phyloP scores from a whole-genome alignment of 2,797 vertebrate genomes.

The Syncerus caffer region DNA sequence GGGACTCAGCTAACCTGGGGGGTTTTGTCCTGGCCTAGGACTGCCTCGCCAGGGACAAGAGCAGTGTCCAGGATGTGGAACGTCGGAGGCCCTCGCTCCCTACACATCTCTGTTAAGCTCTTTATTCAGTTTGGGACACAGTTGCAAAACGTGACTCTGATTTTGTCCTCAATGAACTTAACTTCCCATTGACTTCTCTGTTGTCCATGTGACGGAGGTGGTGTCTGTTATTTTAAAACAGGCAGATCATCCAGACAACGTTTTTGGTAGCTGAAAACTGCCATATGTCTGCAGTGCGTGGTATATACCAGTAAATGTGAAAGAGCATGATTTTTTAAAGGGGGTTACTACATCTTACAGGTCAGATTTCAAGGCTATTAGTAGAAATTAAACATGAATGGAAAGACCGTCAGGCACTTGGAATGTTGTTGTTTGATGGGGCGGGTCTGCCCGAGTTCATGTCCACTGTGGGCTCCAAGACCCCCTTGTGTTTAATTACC shows the following conservation, averaged over 20 bases:
- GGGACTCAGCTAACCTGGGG: no score
- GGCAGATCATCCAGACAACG: not conserved
- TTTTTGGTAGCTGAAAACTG: not conserved
- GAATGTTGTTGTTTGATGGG: no score
- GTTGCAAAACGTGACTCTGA: not conserved
- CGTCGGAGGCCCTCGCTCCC: not conserved
- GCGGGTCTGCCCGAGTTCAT: not conserved
- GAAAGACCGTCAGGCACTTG: accelerated
- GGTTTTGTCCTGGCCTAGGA: no score
- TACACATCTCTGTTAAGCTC: accelerated
- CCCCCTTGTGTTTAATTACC: not conserved
- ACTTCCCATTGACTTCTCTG: not conserved
- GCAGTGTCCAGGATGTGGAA: no score
- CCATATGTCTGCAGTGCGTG: accelerated
- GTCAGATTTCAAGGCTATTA: not conserved
- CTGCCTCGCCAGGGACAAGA: not conserved
- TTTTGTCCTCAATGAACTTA: not conserved
- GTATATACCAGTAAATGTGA: not conserved
- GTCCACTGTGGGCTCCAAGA: not conserved
- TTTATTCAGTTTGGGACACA: not conserved
- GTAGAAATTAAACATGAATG: not conserved
- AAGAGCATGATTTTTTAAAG: not conserved
- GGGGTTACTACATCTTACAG: not conserved
- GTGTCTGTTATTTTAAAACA: not conserved
- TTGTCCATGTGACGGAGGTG: accelerated